Evolutionary conservation across 64 coral and sea anemone genomes (phyloP), one percentile per base, ranked within the genome.

Genomic region (Stichodactyla helianthus): DNA sequence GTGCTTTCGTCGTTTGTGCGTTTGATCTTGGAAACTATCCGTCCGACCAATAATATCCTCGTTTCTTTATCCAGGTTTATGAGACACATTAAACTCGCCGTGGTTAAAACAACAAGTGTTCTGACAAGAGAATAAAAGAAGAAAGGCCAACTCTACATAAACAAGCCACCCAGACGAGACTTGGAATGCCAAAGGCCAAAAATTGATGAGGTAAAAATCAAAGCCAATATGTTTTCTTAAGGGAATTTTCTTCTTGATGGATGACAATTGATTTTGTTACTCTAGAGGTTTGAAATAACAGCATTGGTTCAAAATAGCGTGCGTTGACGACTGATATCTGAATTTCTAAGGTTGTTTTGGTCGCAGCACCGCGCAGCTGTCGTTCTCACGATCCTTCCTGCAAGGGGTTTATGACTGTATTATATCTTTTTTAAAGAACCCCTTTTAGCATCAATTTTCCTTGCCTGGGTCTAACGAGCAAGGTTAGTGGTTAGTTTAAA

Each of bases 201-300:
- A 31, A 28, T 74, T 23, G 27, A 74, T 74, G 23, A 74, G 68
- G 68, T 74, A 74, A 74, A 44, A 27, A 27, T 13, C 68, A 31
- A 74, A 74, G 68, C 68, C 68, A 74, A 74, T 74, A 74, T 74
- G 68, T 31, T 74, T 74, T 74, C 10, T 27, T 74, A 74, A 27
- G 68, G 2, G 25, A 74, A 31, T 74, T 74, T 74, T 74, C 68
- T 10, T 74, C 68, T 74, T 31, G 23, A 26, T 74, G 10, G 25
- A 19, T 26, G 68, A 0, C 68, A 74, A 23, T 74, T 74, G 68
- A 74, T 23, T 27, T 74, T 74, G 68, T 31, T 74, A 74, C 68
- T 11, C 25, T 74, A 74, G n/a, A 28, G 27, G 65, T 70, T 27
- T 31, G 9, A 31, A 74, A 74, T 74, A 74, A 74, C 25, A 74